Evolutionary conservation across 2,113 vertebrate genomes (phyloP).

Genomic region (Tenebrosternarchus preto): DNA sequence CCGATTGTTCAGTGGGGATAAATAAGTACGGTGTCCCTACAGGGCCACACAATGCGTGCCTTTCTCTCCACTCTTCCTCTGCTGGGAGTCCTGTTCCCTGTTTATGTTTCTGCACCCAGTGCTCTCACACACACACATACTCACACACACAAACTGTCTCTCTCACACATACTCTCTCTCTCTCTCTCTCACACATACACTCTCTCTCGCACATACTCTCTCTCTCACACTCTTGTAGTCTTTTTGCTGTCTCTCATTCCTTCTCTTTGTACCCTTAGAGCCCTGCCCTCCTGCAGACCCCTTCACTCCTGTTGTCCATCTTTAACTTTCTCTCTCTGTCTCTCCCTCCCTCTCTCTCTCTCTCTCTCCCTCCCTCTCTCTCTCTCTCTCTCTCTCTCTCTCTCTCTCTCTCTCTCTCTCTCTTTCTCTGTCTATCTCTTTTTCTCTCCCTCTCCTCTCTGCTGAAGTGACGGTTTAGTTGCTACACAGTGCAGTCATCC

Average conservation of each 20-base stretch:
- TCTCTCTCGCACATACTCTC: constrained; percentile 36
- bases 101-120: constrained; percentile 33
- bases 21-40: constrained; percentile 54
- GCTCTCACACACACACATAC: constrained; percentile 23
- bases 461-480: too few relatives aligned
- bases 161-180: background rate
- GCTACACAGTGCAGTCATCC: too few relatives aligned
- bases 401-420: constrained; percentile 26
- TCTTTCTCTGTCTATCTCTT: constrained; percentile 3
- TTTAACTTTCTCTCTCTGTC: background rate
- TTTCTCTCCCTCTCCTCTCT: background rate
- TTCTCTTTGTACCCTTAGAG: background rate
- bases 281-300: background rate
- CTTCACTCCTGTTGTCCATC: background rate
- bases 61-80: constrained; percentile 52
- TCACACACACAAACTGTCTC: constrained; percentile 24
- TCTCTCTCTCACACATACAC: background rate
- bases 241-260: background rate
- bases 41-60: constrained; percentile 63
- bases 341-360: constrained; percentile 31
- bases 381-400: constrained; percentile 18
- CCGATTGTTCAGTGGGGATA: constrained; percentile 68
- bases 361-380: background rate
- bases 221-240: background rate
- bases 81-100: constrained; percentile 1